phyloP scores from a whole-genome alignment of 2,888 invertebrate genomes.

The Labia minor region DNA sequence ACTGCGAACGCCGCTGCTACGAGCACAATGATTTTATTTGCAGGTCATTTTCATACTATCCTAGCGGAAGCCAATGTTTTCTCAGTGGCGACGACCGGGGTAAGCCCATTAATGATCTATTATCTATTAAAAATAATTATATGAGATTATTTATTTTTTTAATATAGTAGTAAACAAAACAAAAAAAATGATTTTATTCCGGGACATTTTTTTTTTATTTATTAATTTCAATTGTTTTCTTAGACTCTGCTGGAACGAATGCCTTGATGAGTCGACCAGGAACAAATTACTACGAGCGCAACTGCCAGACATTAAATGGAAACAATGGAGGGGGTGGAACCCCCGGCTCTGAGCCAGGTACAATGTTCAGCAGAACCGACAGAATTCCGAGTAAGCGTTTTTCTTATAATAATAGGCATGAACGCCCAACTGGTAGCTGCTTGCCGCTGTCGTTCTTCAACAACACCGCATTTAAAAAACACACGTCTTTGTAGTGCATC shows the following conservation, averaged over 20 bases:
- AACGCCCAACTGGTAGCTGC: neutral
- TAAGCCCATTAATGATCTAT: conserved; percentile 27
- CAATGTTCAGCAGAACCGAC: conserved; percentile 25
- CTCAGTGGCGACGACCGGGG: conserved; percentile 36
- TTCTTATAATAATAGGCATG: neutral
- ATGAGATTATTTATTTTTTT: too few species aligned
- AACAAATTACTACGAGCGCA: conserved; percentile 33
- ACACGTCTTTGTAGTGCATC: neutral
- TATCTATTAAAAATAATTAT: too few species aligned
- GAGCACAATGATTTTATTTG: conserved; percentile 35
- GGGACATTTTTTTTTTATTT: too few species aligned
- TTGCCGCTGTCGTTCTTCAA: neutral
- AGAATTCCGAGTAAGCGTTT: conserved; percentile 21
- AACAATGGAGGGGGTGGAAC: conserved; percentile 28
- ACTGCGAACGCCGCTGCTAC: conserved; percentile 35
- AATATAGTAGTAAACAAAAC: too few species aligned
- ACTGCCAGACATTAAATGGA: conserved; percentile 30
- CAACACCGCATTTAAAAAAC: neutral
- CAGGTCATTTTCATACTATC: conserved; percentile 36
- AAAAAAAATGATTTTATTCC: too few species aligned
- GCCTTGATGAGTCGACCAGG: conserved; percentile 32
- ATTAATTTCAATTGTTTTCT: neutral
- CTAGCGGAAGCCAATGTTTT: conserved; percentile 36
- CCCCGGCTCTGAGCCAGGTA: conserved; percentile 25
- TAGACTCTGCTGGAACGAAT: conserved; percentile 31